These are phyloP conservation scores for Salminus brasiliensis DNA, from an alignment of 2,113 vertebrate genomes.

Conservation along the genomic window DNA sequence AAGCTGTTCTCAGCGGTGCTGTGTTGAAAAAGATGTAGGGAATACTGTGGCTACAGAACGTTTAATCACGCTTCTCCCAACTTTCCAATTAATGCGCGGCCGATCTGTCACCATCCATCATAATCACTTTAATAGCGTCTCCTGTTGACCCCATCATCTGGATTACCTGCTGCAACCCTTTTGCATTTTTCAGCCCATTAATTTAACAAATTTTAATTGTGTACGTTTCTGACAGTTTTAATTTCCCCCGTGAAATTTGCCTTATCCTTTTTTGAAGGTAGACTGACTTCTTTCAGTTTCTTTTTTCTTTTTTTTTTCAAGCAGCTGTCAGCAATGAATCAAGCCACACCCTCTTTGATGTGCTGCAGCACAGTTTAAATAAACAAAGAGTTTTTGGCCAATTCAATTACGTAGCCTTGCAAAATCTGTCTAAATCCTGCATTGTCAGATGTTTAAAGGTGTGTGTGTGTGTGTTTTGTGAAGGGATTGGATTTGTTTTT, in stretches of 20 bases:
- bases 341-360: slow-evolving; percentile 29
- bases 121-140: slow-evolving; percentile 80
- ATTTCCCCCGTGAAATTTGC: slow-evolving; percentile 68
- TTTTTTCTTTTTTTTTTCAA: slow-evolving; percentile 32
- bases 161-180: slow-evolving; percentile 76
- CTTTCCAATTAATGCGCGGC: slow-evolving; percentile 71
- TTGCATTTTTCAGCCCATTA: slow-evolving; percentile 82
- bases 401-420: slow-evolving; percentile 36
- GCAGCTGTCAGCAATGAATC: slow-evolving; percentile 62
- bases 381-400: slow-evolving; percentile 48
- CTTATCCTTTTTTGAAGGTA: slow-evolving; percentile 51
- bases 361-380: slow-evolving; percentile 34
- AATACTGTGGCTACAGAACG: slow-evolving; percentile 60
- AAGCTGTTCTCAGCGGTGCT: slow-evolving; percentile 39
- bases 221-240: slow-evolving; percentile 81
- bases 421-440: slow-evolving; percentile 25
- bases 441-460: slow-evolving; percentile 24
- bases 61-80: slow-evolving; percentile 59
- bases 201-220: slow-evolving; percentile 86
- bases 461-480: neutral
- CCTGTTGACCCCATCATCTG: slow-evolving; percentile 83
- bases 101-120: slow-evolving; percentile 80
- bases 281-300: slow-evolving; percentile 19
- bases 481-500: slow-evolving; percentile 13
- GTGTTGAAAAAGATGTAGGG: slow-evolving; percentile 46